Conservation (phyloP, 2,113 vertebrate species). For the Centropristis striata region DNA sequence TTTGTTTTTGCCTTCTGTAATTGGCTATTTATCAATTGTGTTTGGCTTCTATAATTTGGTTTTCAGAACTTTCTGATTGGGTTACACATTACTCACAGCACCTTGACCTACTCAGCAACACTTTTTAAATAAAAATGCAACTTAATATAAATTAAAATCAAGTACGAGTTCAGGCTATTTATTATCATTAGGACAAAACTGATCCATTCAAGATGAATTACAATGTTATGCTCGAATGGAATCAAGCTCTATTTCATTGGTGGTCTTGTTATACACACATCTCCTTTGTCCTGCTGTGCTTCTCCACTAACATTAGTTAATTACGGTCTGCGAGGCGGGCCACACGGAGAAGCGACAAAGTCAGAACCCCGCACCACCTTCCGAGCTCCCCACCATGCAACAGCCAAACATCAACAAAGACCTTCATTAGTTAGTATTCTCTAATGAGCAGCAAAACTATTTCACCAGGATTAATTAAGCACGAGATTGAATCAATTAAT, state of each 20-base stretch:
- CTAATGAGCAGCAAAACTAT: slow-evolving; percentile 65
- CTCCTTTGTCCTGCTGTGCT: neutral
- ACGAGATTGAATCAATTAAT: slow-evolving; percentile 77
- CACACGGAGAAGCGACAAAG: neutral
- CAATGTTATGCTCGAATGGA: neutral
- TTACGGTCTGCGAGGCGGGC: neutral
- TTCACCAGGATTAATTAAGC: slow-evolving; percentile 79
- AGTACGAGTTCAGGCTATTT: neutral
- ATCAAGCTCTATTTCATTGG: neutral
- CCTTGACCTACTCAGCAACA: neutral
- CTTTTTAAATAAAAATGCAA: no score
- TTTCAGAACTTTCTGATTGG: neutral
- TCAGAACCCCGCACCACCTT: neutral
- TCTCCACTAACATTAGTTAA: neutral
- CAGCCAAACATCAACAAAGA: slow-evolving; percentile 36
- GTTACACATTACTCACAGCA: neutral
- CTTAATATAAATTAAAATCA: neutral
- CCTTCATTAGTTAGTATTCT: slow-evolving; percentile 67
- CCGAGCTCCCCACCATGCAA: slow-evolving; percentile 16
- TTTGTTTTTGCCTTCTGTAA: neutral
- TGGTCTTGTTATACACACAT: slow-evolving; percentile 1
- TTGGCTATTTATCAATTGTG: neutral
- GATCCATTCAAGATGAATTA: neutral
- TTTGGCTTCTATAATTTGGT: neutral
- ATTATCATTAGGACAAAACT: neutral